Base-by-base conservation (phyloP, 2,113 vertebrate genomes). In the Parus major region DNA sequence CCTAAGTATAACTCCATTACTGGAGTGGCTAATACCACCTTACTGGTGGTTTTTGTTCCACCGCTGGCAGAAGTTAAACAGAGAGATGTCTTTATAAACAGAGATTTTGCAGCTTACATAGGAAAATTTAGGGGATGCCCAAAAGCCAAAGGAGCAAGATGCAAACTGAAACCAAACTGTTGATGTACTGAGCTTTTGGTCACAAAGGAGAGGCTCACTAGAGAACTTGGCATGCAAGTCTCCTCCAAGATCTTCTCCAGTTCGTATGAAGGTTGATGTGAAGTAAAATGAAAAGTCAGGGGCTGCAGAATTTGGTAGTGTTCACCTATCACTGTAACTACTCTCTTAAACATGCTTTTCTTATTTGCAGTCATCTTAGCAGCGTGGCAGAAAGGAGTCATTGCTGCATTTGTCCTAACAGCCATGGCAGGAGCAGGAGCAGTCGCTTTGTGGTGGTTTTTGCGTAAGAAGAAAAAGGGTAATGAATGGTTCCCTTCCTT, bases 291-390 rank as follows among this genome's bases (percentile, higher is more conserved):
- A 49, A 77, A 68, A 23, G 27, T 63, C 27, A 61, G 56, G 60
- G 81, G 7, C 22, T 49, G 31, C 66, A 77, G 31, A 61, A 88
- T 55, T 49, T 50, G 33, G 13, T 60, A 39, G 25, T 71, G 56
- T 47, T 57, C 56, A 25, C 44, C 50, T 82, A 18, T 36, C 42
- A 60, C 41, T 82, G 44, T 59, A 69, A 88, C 21, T 41, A 49
- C 27, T 23, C 33, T 91, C 78, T 89, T 52, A 90, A 86, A 75
- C 21, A 3, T n/a, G 10, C 89, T 64, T 90, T 57, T 93, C 55
- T 92, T 63, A 16, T 68, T 96, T 97, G n/a, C 94, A 97, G 97
- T 97, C 25, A 77, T 97, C 61, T 71, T 97, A 73, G 97, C 97
- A 23, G 39, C 84, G 11, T 97, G 97, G 97, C 90, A 97, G 84